phyloP scores from a whole-genome alignment of 2,888 invertebrate species.

The Papilio gigon region DNA sequence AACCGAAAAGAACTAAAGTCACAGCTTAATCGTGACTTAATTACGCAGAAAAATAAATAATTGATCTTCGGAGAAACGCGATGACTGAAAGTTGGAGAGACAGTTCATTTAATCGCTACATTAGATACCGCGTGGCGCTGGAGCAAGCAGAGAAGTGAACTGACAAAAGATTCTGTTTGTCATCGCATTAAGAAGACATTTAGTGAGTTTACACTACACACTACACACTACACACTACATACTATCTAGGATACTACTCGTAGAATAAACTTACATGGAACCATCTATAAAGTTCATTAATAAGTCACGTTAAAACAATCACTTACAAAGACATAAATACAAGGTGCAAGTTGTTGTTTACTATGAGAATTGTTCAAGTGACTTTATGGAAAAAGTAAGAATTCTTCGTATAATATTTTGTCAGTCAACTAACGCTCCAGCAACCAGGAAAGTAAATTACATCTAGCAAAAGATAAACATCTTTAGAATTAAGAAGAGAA shows the following conservation, averaged over 20 bases:
- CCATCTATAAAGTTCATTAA: neutral
- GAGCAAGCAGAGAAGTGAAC: neutral
- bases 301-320: neutral
- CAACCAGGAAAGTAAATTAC: conserved; percentile 2
- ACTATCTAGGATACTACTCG: neutral
- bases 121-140: neutral
- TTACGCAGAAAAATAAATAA: neutral
- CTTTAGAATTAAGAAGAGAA: conserved; percentile 31
- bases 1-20: neutral
- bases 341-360: too few species aligned
- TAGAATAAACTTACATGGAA: neutral
- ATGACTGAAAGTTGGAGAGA: neutral
- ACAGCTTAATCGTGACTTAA: neutral
- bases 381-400: too few species aligned
- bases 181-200: conserved; percentile 20
- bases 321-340: too few species aligned
- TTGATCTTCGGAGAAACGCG: neutral
- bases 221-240: too few species aligned
- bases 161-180: neutral
- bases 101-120: conserved; percentile 5
- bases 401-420: too few species aligned
- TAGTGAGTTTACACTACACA: conserved; percentile 8
- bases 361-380: too few species aligned
- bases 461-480: conserved; percentile 8
- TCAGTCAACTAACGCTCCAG: neutral